Base-by-base conservation (phyloP, 1,140 invertebrate genomes). In the Argopecten irradians region DNA sequence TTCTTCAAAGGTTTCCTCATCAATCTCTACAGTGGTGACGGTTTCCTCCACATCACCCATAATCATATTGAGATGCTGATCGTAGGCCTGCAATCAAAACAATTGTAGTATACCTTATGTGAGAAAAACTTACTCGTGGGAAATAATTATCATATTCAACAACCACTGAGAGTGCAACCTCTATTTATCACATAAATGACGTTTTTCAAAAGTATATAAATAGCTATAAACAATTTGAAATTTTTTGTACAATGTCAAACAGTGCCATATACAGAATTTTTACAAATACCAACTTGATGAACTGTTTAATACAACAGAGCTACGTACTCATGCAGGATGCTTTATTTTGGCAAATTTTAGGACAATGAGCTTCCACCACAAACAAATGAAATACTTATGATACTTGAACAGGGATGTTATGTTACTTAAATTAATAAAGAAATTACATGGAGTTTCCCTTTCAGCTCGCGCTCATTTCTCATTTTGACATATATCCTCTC, bases 41-140 rank as follows among this genome's bases (percentile, higher is more conserved):
- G 98, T 99, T 96, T 99, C 99, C 96, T 99, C 99, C 0, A 99
- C 99, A 96, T 99, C 99, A 55, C 98, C 98, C 19, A 99, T 96
- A 0, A 99, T 98, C 98, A 99, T 99, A 95, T 99, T 99, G 92
- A 99, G 97, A 96, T 99, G 99, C 95, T 99, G 99, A 96, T 99
- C 99, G 96, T 99, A 99, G 0, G 99, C 99, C 98, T 99, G 92
- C 46, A 92, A 92, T 85, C 33, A 89, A 83, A 22, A 41, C 71
- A 92, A 8, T 39, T 39, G 13, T 39, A 39, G 5, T 13, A 39
- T 39, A 39, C n/a, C n/a, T n/a, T n/a, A n/a, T n/a, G n/a, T n/a
- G n/a, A n/a, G n/a, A n/a, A n/a, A n/a, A n/a, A n/a, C n/a, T n/a
- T n/a, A n/a, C n/a, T n/a, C n/a, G n/a, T n/a, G n/a, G n/a, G n/a